Conservation (phyloP, 2,797 vertebrate species). For the Pseudomugil tenellus region DNA sequence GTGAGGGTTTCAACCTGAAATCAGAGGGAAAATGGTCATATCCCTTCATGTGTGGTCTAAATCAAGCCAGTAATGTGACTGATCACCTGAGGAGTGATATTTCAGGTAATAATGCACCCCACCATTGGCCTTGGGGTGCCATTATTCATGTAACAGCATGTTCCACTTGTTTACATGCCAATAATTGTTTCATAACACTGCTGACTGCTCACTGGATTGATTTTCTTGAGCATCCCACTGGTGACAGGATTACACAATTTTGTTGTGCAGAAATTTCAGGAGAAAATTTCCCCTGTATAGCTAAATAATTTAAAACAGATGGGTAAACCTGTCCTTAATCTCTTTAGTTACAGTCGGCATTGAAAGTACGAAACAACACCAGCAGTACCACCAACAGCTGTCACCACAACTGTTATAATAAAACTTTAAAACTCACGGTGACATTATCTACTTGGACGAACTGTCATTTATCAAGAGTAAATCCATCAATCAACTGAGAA, state of each 20-base stretch:
- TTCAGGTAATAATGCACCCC: slow-evolving; percentile 40
- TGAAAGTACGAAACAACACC: neutral
- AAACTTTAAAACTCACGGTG: slow-evolving; percentile 19
- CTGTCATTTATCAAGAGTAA: slow-evolving; percentile 26
- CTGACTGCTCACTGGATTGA: slow-evolving; percentile 48
- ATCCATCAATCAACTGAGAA: slow-evolving; percentile 29
- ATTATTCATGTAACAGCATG: slow-evolving; percentile 63
- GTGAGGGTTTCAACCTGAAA: slow-evolving; percentile 5
- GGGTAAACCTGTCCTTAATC: neutral
- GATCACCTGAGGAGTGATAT: slow-evolving; percentile 45
- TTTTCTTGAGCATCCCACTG: slow-evolving; percentile 29
- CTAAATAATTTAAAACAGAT: neutral
- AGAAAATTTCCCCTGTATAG: neutral
- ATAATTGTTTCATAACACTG: slow-evolving; percentile 68
- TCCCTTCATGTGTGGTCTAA: slow-evolving; percentile 23
- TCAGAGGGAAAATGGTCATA: slow-evolving; percentile 1
- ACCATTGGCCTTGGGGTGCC: slow-evolving; percentile 51
- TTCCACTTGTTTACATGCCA: slow-evolving; percentile 58
- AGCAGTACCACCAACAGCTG: neutral
- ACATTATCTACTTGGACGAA: slow-evolving; percentile 27
- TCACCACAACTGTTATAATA: neutral
- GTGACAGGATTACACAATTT: neutral
- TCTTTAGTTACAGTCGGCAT: neutral
- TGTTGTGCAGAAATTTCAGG: neutral
- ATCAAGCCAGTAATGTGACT: slow-evolving; percentile 27